Base-by-base conservation (phyloP, 2,797 vertebrate genomes). In the Sebastes oblongus region DNA sequence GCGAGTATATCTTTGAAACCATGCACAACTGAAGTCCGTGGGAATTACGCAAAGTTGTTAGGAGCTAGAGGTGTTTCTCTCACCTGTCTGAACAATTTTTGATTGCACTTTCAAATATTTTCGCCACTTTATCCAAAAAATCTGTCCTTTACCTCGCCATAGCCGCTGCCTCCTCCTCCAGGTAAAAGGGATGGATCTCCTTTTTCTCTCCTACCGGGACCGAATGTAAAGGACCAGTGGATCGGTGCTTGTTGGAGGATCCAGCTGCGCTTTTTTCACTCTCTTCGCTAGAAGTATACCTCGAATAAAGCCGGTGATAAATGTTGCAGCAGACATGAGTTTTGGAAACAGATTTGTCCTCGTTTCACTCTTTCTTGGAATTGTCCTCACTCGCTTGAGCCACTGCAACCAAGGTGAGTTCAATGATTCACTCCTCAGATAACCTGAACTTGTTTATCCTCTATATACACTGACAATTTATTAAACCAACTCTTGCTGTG, bases 361-460 rank as follows among this genome's bases (percentile, higher is more conserved):
- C 64, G 61, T 91, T 78, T 88, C 89, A 86, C 83, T 95, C 84
- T 90, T 91, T 86, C 86, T 94, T 39, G 91, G 93, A 89, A 88
- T 92, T 88, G 78, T 88, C 74, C 75, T 92, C 89, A 78, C 77
- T 60, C 80, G 86, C 67, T 71, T 86, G 81, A 78, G 88, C 79
- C 84, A 61, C 61, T 89, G 93, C 80, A 95, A 94, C 86, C 94
- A 96, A 94, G 95, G 95, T 96, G 89, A 68, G 66, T 73, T 34
- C 5, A 3, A 22, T 16, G 29, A 39, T 25, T 18, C 34, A 1
- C 52, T 22, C 36, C 1, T 2, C 20, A 54, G 20, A 54, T 54
- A 10, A 10, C 24, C 27, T n/a, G 36, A 27, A 25, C 60, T 59
- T 39, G n/a, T 50, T 22, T 4, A n/a, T 6, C 27, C n/a, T 36